Base-by-base conservation (phyloP, 2,113 vertebrate genomes). In the Notiomystis cincta region DNA sequence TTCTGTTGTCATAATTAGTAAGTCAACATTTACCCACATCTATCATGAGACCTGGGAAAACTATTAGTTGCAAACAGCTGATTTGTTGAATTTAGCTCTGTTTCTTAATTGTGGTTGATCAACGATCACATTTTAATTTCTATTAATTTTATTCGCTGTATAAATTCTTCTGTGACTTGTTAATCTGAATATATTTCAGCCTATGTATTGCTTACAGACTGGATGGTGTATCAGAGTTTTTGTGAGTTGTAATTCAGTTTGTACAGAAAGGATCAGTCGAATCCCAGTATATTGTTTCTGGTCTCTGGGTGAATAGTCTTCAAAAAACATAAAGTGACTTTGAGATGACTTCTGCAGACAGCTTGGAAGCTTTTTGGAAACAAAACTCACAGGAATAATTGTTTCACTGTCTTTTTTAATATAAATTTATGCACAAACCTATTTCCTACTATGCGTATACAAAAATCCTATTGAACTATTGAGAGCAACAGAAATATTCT, bases 11-110 rank as follows among this genome's bases (percentile, higher is more conserved):
- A 50, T 95, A 97, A 97, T 93, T 95, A 96, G 72, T 92, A 94
- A 97, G 95, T 94, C 90, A 97, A 96, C 93, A 96, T 97, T 97
- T 97, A 92, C 80, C 76, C 93, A 93, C 90, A 95, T 90, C 57
- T 96, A 57, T 86, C 96, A 94, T 82, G 96, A 97, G 95, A 96
- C 92, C 72, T 31, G 42, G 92, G 82, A 94, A 96, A 95, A 96
- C 82, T 95, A 92, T 96, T 94, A 95, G 92, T 92, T 90, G 93
- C 95, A 96, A 96, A 96, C 53, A 95, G 80, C 51, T 82, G 90
- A 97, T 96, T 93, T 95, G 90, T 95, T 96, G 93, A 96, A 93
- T 95, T 90, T 93, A 94, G 60, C 76, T 89, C 72, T 84, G 64
- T 90, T 96, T 90, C 82, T 80, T 82, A 79, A 94, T 89, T 92